A percentile compares a stretch with the other conserved stretches of the same genome.
Evolutionary conservation across 2,797 vertebrate species (phyloP).

Genomic region (Erpetoichthys calabaricus): DNA sequence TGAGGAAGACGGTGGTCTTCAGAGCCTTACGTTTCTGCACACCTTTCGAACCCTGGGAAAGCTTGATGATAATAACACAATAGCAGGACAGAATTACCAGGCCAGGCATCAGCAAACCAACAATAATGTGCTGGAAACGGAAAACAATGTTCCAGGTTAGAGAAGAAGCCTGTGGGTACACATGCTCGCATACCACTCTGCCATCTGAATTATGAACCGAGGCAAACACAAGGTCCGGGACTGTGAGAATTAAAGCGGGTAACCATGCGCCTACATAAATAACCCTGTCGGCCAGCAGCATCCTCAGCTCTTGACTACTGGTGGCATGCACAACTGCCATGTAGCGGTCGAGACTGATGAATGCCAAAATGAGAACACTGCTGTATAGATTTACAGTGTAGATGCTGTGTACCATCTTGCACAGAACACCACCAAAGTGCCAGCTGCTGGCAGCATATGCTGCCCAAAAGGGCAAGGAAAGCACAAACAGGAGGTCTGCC

Average conservation of each 20-base stretch:
- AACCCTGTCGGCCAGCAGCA: conserved; percentile 68
- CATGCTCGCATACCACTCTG: conserved; percentile 61
- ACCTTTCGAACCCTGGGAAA: conserved; percentile 70
- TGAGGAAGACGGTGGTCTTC: conserved; percentile 90
- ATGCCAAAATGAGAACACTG: conserved; percentile 90
- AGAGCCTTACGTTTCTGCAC: conserved; percentile 87
- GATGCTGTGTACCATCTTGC: conserved; percentile 80
- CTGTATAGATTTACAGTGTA: conserved; percentile 93
- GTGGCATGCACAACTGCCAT: conserved; percentile 86
- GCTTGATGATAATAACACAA: conserved; percentile 82
- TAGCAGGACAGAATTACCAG: conserved; percentile 87
- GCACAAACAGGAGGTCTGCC: conserved; percentile 83
- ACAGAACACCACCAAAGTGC: conserved; percentile 77
- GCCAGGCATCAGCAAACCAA: conserved; percentile 83
- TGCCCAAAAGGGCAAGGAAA: conserved; percentile 93
- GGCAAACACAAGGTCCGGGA: conserved; percentile 85
- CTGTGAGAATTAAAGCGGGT: conserved; percentile 70
- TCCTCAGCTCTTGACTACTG: conserved; percentile 74
- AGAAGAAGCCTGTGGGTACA: conserved; percentile 51
- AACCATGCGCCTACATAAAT: conserved; percentile 90
- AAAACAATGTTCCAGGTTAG: conserved; percentile 62
- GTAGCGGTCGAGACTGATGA: conserved; percentile 91
- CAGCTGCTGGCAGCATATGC: conserved; percentile 74
- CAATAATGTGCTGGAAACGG: conserved; percentile 80
- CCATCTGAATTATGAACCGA: conserved; percentile 28